Evolutionary conservation across 2,888 invertebrate species (phyloP).

Genomic region (Sesia apiformis): DNA sequence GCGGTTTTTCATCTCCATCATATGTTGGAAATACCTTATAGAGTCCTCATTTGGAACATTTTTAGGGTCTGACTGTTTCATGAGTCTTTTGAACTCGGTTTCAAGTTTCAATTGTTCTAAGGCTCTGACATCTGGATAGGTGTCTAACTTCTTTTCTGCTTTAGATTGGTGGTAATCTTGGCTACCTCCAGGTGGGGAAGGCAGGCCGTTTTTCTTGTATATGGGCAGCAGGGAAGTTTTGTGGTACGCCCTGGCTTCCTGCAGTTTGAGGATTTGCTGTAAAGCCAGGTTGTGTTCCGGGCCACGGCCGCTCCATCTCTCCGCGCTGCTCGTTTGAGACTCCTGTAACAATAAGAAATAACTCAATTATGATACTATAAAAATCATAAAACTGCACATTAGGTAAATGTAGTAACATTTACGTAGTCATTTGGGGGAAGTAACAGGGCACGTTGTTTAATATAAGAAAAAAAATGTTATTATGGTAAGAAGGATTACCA

Average conservation of each 20-base stretch:
- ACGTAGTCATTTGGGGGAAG: too few species aligned
- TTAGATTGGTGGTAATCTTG: conserved; percentile 39
- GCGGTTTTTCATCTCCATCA: conserved; percentile 62
- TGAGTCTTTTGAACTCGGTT: conserved; percentile 70
- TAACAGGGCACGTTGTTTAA: too few species aligned
- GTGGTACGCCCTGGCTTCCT: conserved; percentile 85
- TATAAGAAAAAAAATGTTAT: too few species aligned
- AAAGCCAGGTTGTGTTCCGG: conserved; percentile 94
- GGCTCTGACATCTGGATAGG: conserved; percentile 51
- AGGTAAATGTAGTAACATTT: too few species aligned
- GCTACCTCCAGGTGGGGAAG: conserved; percentile 72
- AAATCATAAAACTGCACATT: too few species aligned
- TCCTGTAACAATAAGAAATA: conserved; percentile 76
- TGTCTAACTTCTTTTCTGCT: conserved; percentile 33
- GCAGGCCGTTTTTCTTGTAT: conserved; percentile 58
- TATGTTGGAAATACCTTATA: conserved; percentile 58
- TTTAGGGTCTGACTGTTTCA: conserved; percentile 73
- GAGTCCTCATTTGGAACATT: conserved; percentile 55
- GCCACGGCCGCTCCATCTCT: conserved; percentile 91
- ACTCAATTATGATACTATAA: too few species aligned
- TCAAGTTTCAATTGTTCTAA: conserved; percentile 71
- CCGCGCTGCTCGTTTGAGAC: conserved; percentile 85
- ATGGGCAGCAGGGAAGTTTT: conserved; percentile 71
- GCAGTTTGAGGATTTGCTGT: conserved; percentile 92
- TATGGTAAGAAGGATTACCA: not conserved